These are phyloP conservation scores for Epirrhoe tristata DNA, from an alignment of 2,888 invertebrate species.

Conservation along the genomic window DNA sequence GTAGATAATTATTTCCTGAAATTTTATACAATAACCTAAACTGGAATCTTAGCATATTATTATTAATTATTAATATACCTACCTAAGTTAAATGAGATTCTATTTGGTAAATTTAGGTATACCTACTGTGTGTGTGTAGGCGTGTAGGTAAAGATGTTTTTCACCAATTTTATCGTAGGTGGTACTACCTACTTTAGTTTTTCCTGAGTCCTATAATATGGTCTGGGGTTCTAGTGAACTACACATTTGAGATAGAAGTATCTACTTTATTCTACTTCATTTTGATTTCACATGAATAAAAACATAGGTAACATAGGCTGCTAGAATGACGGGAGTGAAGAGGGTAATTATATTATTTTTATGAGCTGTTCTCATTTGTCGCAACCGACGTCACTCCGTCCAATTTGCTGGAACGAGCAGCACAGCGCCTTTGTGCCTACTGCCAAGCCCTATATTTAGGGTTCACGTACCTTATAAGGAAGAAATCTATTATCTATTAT, in stretches of 20 bases:
- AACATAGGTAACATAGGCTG: slow-evolving; percentile 41
- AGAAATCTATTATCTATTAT: too few relatives aligned
- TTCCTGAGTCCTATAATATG: too few relatives aligned
- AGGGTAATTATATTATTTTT: slow-evolving; percentile 65
- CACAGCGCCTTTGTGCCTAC: slow-evolving; percentile 49
- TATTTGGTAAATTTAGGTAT: too few relatives aligned
- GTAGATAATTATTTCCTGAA: not conserved
- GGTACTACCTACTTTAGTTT: too few relatives aligned
- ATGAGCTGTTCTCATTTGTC: slow-evolving; percentile 62
- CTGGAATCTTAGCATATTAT: not conserved
- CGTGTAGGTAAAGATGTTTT: too few relatives aligned
- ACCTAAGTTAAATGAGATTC: too few relatives aligned
- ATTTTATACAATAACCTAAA: not conserved
- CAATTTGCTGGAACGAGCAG: slow-evolving; percentile 57
- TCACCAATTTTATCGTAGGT: too few relatives aligned
- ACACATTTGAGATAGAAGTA: too few relatives aligned
- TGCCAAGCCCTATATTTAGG: slow-evolving; percentile 37
- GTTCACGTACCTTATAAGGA: not conserved
- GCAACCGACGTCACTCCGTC: slow-evolving; percentile 50
- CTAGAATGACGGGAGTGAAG: slow-evolving; percentile 57
- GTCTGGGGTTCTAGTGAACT: too few relatives aligned
- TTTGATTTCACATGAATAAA: not conserved
- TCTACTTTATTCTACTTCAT: too few relatives aligned
- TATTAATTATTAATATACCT: too few relatives aligned
- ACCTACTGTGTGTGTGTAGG: too few relatives aligned